Conservation (phyloP, 2,113 vertebrate genomes). For the Eleginops maclovinus region DNA sequence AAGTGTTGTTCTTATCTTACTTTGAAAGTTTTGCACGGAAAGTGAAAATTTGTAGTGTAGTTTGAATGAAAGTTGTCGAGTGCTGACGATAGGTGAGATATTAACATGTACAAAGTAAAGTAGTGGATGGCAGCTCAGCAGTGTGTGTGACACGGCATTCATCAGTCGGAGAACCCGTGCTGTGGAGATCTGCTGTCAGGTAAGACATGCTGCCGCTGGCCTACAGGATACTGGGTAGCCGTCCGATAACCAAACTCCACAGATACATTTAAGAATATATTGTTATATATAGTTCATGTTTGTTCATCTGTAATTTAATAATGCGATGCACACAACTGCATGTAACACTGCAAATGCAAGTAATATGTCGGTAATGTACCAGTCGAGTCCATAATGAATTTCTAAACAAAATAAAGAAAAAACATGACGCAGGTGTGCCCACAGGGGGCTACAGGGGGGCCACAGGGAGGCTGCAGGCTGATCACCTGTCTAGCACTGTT, state of each 20-base stretch:
- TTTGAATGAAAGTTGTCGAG: not conserved
- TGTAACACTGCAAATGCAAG: not conserved
- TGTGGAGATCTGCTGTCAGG: conserved; percentile 2
- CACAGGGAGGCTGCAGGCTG: too few species aligned
- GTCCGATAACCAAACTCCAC: not conserved
- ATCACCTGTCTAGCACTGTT: too few species aligned
- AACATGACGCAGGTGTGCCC: too few species aligned
- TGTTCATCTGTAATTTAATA: not conserved
- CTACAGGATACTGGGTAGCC: not conserved
- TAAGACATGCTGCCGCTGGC: conserved; percentile 29
- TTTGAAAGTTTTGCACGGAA: conserved; percentile 48
- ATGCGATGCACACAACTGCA: not conserved
- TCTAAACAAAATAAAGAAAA: too few species aligned
- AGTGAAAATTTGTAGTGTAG: too few species aligned
- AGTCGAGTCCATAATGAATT: too few species aligned
- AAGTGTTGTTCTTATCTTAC: not conserved
- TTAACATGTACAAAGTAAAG: not conserved
- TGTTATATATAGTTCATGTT: not conserved
- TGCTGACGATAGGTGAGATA: not conserved
- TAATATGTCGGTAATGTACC: too few species aligned
- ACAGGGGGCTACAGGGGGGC: too few species aligned
- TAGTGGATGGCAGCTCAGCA: conserved; percentile 17
- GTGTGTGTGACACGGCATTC: too few species aligned
- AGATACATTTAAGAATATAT: not conserved
- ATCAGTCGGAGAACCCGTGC: not conserved